A percentile compares a stretch with the other conserved stretches of the same genome.
Evolutionary conservation across 2,113 vertebrate genomes (phyloP).

Genomic region (Sebastes schlegelii): DNA sequence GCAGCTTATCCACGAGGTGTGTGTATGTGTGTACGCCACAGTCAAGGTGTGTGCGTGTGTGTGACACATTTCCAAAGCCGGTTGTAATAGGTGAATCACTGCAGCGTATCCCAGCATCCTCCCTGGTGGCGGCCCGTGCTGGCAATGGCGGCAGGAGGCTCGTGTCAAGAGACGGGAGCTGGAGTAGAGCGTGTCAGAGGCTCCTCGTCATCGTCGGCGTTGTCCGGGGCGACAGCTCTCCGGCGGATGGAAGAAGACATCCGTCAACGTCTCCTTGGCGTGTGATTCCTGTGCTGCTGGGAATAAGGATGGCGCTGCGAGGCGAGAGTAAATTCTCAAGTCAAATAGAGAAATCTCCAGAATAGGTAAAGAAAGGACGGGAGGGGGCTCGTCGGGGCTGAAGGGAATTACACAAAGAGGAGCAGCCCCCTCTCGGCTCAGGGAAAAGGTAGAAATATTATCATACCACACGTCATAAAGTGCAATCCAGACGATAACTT

Average conservation of each 20-base stretch:
- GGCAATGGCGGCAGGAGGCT: constrained; percentile 76
- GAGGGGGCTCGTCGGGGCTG: neutral
- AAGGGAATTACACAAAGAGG: constrained; percentile 40
- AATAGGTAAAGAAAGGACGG: constrained; percentile 31
- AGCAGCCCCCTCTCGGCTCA: constrained; percentile 9
- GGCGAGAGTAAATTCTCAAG: constrained; percentile 70
- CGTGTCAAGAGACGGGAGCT: constrained; percentile 79
- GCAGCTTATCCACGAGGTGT: constrained; percentile 59
- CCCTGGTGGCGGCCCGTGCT: constrained; percentile 74
- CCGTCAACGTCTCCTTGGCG: constrained; percentile 82
- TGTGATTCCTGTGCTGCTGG: constrained; percentile 74
- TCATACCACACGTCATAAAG: constrained; percentile 62
- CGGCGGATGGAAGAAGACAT: constrained; percentile 81
- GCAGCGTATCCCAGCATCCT: constrained; percentile 77
- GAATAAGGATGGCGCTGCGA: constrained; percentile 71
- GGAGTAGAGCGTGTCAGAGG: constrained; percentile 82
- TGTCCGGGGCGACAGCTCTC: constrained; percentile 81
- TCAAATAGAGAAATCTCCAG: constrained; percentile 75
- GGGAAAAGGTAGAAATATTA: constrained; percentile 71
- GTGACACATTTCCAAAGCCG: constrained; percentile 53
- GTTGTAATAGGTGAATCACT: constrained; percentile 80
- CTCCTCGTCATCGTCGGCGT: constrained; percentile 62
- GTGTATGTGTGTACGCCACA: constrained; percentile 23
- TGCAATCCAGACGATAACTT: constrained; percentile 64
- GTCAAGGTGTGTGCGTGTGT: constrained; percentile 39